Evolutionary conservation across 2,113 vertebrate species (phyloP).

Genomic region (Aramus guarauna): DNA sequence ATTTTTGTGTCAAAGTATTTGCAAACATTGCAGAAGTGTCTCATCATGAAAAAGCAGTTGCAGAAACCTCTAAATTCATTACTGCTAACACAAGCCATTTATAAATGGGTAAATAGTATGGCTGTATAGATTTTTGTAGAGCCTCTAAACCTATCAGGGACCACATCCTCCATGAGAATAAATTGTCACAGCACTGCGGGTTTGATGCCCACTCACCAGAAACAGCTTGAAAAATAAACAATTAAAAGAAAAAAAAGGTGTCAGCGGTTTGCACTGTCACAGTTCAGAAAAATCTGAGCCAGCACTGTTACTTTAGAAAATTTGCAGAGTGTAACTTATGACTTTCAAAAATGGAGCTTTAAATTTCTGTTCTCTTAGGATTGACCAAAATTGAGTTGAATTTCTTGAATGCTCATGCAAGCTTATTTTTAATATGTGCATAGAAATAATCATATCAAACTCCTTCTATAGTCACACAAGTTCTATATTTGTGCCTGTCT

Average conservation of each 20-base stretch:
- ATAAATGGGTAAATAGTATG: slow-evolving; percentile 23
- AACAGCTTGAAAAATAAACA: slow-evolving; percentile 50
- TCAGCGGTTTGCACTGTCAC: slow-evolving; percentile 35
- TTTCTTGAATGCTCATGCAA: slow-evolving; percentile 36
- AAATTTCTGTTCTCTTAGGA: slow-evolving; percentile 45
- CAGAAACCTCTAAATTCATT: slow-evolving; percentile 49
- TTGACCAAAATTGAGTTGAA: slow-evolving; percentile 38
- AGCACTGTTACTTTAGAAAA: slow-evolving; percentile 46
- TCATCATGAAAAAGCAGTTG: slow-evolving; percentile 17
- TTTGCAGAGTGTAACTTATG: slow-evolving; percentile 28
- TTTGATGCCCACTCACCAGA: slow-evolving; percentile 52
- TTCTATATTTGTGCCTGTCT: slow-evolving; percentile 18
- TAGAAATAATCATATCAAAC: slow-evolving; percentile 37
- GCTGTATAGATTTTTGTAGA: slow-evolving; percentile 24
- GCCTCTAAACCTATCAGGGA: slow-evolving; percentile 18
- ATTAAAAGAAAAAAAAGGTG: slow-evolving; percentile 34
- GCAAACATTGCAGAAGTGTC: background rate
- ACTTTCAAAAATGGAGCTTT: slow-evolving; percentile 41
- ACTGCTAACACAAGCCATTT: slow-evolving; percentile 43
- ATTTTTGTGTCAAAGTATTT: background rate
- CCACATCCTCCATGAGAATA: slow-evolving; percentile 2
- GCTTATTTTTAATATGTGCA: slow-evolving; percentile 44
- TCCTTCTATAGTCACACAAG: background rate
- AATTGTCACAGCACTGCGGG: slow-evolving; percentile 26
- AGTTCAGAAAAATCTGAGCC: slow-evolving; percentile 44